Percentiles rank a stretch among this genome's conserved stretches.
phyloP scores from a whole-genome alignment of 2,113 vertebrate species.

The Pungitius pungitius region DNA sequence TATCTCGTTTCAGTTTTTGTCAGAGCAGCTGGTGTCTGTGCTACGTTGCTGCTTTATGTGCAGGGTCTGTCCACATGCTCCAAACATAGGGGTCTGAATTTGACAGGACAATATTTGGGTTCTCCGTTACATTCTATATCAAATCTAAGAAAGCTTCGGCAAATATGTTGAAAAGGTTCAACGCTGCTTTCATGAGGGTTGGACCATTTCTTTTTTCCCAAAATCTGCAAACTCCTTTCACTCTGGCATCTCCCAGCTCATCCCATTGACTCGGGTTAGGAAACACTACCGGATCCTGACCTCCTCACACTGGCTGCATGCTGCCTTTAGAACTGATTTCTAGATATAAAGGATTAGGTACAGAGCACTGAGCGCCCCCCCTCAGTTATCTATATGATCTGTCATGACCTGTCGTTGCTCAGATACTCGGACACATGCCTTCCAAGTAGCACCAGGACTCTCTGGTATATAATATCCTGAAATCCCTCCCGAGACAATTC shows the following conservation, averaged over 20 bases:
- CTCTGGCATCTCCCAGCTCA: background rate
- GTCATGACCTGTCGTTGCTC: too few relatives aligned
- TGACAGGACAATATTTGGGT: background rate
- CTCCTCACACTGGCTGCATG: background rate
- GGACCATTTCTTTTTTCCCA: background rate
- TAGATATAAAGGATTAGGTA: background rate
- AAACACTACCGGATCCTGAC: background rate
- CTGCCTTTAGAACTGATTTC: background rate
- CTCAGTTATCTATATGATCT: background rate
- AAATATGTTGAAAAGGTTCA: background rate
- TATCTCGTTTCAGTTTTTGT: constrained; percentile 8
- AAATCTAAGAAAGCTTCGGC: background rate
- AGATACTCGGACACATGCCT: background rate
- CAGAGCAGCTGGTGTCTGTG: background rate
- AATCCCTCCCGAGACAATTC: constrained; percentile 7
- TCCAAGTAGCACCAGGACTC: background rate
- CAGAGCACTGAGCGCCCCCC: background rate
- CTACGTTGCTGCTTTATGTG: background rate
- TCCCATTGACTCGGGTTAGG: background rate
- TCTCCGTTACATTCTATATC: background rate
- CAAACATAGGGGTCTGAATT: background rate
- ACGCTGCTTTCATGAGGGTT: background rate
- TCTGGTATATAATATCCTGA: background rate
- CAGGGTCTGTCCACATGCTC: background rate
- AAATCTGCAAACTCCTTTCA: background rate